Conservation (phyloP, 2,888 invertebrate species). For the Tipula confusa region DNA sequence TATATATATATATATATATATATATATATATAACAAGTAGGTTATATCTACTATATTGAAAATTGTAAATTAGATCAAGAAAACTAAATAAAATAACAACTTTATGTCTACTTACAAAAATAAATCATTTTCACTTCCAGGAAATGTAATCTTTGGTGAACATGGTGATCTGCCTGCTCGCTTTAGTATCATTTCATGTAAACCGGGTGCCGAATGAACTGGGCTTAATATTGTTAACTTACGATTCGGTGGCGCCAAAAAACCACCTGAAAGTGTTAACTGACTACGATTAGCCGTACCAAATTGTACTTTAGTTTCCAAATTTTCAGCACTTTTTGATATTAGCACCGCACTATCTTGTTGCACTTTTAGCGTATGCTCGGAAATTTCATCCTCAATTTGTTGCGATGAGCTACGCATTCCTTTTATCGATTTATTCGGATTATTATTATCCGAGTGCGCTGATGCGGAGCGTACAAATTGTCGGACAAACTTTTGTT, state of each 20-base stretch:
- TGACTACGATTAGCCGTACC: conserved; percentile 47
- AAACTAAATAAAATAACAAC: not conserved
- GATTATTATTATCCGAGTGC: conserved; percentile 45
- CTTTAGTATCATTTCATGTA: conserved; percentile 49
- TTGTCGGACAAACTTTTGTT: conserved; percentile 49
- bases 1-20: too few species aligned
- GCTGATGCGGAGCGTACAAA: conserved; percentile 50
- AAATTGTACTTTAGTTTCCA: conserved; percentile 39
- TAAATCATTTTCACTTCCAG: conserved; percentile 48
- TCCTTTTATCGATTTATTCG: conserved; percentile 45
- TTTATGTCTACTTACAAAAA: conserved; percentile 45
- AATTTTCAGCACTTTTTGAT: conserved; percentile 50
- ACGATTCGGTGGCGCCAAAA: conserved; percentile 51
- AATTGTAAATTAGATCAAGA: not conserved
- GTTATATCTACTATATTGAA: too few species aligned
- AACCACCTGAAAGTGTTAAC: conserved; percentile 47
- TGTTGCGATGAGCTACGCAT: conserved; percentile 49
- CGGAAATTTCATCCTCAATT: conserved; percentile 44
- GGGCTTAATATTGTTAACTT: conserved; percentile 76
- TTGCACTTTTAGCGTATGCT: conserved; percentile 30
- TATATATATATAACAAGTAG: too few species aligned
- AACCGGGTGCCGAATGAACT: conserved; percentile 61
- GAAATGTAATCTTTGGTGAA: conserved; percentile 49
- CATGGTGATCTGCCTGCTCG: conserved; percentile 47
- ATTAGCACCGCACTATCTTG: conserved; percentile 42